Conservation (phyloP, 1,140 invertebrate species). For the Sycophaga agraensis region DNA sequence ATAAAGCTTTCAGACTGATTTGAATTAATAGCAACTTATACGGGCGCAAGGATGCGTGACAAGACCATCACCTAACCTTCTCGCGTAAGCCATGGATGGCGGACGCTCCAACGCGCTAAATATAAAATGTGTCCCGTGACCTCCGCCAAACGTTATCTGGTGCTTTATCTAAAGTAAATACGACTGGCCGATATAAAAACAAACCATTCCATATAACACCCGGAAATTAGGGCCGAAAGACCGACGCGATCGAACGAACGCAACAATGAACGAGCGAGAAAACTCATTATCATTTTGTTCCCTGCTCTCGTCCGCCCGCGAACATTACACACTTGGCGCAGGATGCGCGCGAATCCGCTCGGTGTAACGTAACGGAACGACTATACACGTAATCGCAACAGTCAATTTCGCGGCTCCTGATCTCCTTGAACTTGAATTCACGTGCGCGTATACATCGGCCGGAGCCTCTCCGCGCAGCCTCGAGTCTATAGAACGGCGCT, state of each 20-base stretch:
- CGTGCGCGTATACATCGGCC: no score
- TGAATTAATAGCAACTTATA: no score
- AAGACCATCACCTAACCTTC: neutral
- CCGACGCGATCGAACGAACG: neutral
- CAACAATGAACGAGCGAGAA: neutral
- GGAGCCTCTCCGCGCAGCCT: no score
- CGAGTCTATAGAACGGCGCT: no score
- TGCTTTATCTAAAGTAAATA: no score
- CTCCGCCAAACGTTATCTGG: conserved; percentile 17
- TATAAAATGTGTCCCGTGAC: neutral
- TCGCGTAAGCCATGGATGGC: neutral
- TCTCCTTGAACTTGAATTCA: no score
- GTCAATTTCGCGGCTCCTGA: no score
- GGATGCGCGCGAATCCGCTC: neutral
- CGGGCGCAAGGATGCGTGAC: no score
- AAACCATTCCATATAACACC: no score
- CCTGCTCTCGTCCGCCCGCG: neutral
- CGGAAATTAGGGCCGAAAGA: neutral
- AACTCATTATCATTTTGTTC: neutral
- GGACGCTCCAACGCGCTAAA: neutral
- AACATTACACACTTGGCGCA: neutral
- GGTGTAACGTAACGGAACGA: neutral
- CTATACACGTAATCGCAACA: no score
- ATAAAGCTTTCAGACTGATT: no score
- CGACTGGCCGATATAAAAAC: no score